phyloP scores from a whole-genome alignment of 2,888 invertebrate species.

The Yponomeuta evonymella region DNA sequence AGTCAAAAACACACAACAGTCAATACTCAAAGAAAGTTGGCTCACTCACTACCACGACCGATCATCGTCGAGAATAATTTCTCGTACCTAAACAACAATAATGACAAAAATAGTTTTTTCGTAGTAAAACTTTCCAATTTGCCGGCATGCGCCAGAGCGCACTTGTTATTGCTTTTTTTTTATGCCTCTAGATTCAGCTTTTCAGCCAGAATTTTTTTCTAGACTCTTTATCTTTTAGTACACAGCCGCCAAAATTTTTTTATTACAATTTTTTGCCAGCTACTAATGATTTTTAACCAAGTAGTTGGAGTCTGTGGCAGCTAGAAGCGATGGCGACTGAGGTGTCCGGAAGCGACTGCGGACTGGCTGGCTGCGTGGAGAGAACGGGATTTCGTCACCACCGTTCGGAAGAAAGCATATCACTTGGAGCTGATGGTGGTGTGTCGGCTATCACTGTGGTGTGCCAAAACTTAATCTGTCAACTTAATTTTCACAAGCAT shows the following conservation, averaged over 20 bases:
- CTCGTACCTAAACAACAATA: neutral
- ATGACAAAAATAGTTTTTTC: neutral
- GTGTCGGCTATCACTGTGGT: conserved; percentile 13
- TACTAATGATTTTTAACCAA: neutral
- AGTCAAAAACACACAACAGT: conserved; percentile 29
- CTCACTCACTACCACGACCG: conserved; percentile 21
- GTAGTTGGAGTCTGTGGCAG: neutral
- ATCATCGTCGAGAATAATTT: conserved; percentile 25
- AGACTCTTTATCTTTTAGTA: no score
- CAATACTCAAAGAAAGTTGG: conserved; percentile 19
- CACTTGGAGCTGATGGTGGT: conserved; percentile 34
- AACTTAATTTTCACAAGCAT: no score
- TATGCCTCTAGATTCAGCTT: neutral
- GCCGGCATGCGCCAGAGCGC: neutral
- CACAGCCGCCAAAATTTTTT: no score
- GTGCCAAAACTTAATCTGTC: neutral
- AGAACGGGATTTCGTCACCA: conserved; percentile 45
- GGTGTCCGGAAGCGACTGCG: conserved; percentile 27
- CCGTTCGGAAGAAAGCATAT: conserved; percentile 43
- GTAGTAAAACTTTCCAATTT: conserved; percentile 11
- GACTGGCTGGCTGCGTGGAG: conserved; percentile 35
- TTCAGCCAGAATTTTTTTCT: neutral
- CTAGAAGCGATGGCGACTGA: conserved; percentile 28
- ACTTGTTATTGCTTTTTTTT: neutral
- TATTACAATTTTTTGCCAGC: neutral